These are phyloP conservation scores for Herminia tarsipennalis DNA, from an alignment of 2,888 invertebrate genomes.

Conservation along the genomic window DNA sequence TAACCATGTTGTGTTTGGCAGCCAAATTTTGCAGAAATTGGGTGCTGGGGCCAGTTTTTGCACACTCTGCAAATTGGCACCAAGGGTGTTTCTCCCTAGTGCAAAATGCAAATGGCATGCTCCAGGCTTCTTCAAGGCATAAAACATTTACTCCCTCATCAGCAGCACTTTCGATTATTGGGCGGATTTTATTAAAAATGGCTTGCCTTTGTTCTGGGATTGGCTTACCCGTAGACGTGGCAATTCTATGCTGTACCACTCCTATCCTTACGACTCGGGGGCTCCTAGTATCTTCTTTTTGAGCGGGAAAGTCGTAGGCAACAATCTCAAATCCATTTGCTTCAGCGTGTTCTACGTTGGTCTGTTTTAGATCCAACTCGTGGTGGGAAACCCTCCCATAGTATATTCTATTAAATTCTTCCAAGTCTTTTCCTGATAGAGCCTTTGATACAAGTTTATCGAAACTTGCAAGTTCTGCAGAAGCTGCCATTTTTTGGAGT, in stretches of 20 bases:
- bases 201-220: conserved; percentile 91
- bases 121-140: conserved; percentile 99
- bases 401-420: conserved; percentile 90
- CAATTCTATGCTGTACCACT: conserved; percentile 94
- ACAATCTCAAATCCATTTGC: conserved; percentile 90
- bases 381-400: conserved; percentile 90
- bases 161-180: conserved; percentile 92
- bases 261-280: conserved; percentile 92
- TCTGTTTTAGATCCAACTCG: conserved; percentile 79
- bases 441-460: conserved; percentile 60
- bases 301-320: conserved; percentile 89
- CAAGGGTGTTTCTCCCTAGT: conserved; percentile 98
- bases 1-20: conserved; percentile 94
- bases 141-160: conserved; percentile 93
- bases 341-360: conserved; percentile 75
- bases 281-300: conserved; percentile 88
- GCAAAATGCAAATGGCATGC: conserved; percentile 99
- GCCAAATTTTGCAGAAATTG: conserved; percentile 92
- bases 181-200: conserved; percentile 90
- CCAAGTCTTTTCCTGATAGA: conserved; percentile 78
- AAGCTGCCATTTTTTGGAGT: conserved; percentile 50
- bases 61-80: conserved; percentile 98
- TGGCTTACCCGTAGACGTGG: conserved; percentile 90
- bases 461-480: conserved; percentile 62
- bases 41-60: conserved; percentile 93